Conservation (phyloP, 2,888 invertebrate species). For the Drosophila pegasa region DNA sequence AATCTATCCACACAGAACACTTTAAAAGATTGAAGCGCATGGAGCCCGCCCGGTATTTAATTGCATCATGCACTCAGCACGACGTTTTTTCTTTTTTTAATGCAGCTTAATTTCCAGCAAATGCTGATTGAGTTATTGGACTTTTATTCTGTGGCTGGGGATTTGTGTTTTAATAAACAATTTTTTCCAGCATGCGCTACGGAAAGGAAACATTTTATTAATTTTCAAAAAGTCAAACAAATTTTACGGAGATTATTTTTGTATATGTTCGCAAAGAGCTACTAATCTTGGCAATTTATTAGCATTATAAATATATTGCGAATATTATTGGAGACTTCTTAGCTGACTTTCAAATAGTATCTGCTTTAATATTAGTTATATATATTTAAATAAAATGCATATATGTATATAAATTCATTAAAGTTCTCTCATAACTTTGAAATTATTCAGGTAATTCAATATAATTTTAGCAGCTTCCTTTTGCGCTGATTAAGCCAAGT, state of each 20-base stretch:
- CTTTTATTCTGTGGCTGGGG: slow-evolving; percentile 17
- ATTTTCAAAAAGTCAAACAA: neutral
- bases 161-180: slow-evolving; percentile 6
- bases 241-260: neutral
- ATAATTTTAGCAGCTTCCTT: slow-evolving; percentile 4
- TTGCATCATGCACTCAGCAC: slow-evolving; percentile 22
- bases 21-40: slow-evolving; percentile 59
- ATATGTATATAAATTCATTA: neutral
- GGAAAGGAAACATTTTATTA: neutral
- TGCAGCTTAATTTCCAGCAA: slow-evolving; percentile 42
- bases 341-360: too few species aligned
- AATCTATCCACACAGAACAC: slow-evolving; percentile 53
- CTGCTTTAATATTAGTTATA: too few species aligned
- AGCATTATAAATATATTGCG: neutral
- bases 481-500: slow-evolving; percentile 22
- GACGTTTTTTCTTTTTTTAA: slow-evolving; percentile 32
- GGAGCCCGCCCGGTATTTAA: slow-evolving; percentile 40
- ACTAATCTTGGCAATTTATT: neutral
- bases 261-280: neutral
- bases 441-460: neutral
- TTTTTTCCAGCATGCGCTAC: neutral
- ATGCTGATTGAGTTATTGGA: slow-evolving; percentile 51
- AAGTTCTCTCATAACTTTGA: neutral
- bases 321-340: too few species aligned
- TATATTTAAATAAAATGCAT: too few species aligned